Base-by-base conservation (phyloP, 2,888 invertebrate species). In the Lycia hirtaria region DNA sequence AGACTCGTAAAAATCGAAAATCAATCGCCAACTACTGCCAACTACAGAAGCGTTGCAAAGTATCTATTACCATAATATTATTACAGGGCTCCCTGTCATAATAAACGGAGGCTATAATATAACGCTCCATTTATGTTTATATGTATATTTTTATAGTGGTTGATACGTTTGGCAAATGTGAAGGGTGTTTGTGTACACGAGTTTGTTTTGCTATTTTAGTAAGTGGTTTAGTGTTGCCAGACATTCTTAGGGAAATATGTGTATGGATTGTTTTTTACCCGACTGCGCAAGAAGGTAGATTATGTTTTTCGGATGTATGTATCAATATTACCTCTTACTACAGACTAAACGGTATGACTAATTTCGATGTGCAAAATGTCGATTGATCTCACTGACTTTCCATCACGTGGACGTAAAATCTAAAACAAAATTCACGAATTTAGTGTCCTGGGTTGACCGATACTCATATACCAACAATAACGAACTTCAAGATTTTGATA, bases 21-120 rank as follows among this genome's bases (percentile, higher is more conserved):
- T 76, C 80, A 78, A 78, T 81, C 77, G 74, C 77, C 75, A 73
- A 75, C 75, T 76, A 75, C 74, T n/a, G n/a, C n/a, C n/a, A n/a
- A n/a, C n/a, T n/a, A 73, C 71, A 68, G 69, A 68, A 69, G 71
- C 79, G 77, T 72, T 74, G 69, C 71, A 59, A 78, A 78, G 78
- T 71, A 67, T 65, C 80, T 66, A 79, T 80, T 80, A 78, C 71
- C 78, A 78, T 81, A 80, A 80, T 79, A 78, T 70, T 77, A 81
- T 79, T 74, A 80, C 77, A 35, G 74, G 72, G 71, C 67, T 62
- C 73, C 79, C 35, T 15, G 41, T 52, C 26, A 51, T 56, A 56
- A 47, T 33, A 57, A 15, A 1, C 14, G 24, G 15, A 10, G 15
- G 10, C 26, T 28, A 26, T 14, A 41, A 41, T 41, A 28, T 41